A percentile compares a stretch with the other conserved stretches of the same genome.
These are phyloP conservation scores for Epinephelus coioides DNA, from an alignment of 2,797 vertebrate genomes.

Conservation along the genomic window DNA sequence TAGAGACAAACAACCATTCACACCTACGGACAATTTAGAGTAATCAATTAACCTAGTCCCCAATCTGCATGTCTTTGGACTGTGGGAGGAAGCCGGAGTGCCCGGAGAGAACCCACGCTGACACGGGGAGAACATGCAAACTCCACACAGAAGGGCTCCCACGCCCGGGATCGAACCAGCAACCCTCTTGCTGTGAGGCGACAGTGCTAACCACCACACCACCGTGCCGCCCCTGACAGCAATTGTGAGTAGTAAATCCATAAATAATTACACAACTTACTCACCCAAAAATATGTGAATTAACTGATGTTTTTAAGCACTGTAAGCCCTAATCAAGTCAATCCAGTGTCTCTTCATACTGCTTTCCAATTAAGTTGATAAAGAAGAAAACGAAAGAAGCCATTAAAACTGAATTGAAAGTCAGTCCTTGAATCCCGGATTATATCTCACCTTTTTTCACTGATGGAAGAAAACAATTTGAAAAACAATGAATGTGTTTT, in stretches of 20 bases:
- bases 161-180: too few species aligned
- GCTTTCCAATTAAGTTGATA: slow-evolving; percentile 51
- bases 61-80: too few species aligned
- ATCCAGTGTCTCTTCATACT: slow-evolving; percentile 13
- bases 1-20: too few species aligned
- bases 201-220: too few species aligned
- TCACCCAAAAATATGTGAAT: slow-evolving; percentile 43
- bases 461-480: slow-evolving; percentile 18
- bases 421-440: slow-evolving; percentile 27
- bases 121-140: too few species aligned
- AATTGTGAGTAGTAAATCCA: slow-evolving; percentile 41
- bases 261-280: slow-evolving; percentile 39
- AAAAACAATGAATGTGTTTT: slow-evolving; percentile 33
- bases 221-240: too few species aligned
- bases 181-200: too few species aligned
- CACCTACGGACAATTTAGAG: too few species aligned
- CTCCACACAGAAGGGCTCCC: too few species aligned
- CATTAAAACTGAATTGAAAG: slow-evolving; percentile 38
- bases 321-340: slow-evolving; percentile 19
- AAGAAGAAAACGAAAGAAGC: slow-evolving; percentile 29
- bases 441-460: slow-evolving; percentile 24
- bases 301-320: slow-evolving; percentile 10
- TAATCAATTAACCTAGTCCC: too few species aligned
- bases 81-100: too few species aligned
- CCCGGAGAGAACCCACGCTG: too few species aligned